Conservation (phyloP, 2,797 vertebrate genomes). For the Poecile montanus region DNA sequence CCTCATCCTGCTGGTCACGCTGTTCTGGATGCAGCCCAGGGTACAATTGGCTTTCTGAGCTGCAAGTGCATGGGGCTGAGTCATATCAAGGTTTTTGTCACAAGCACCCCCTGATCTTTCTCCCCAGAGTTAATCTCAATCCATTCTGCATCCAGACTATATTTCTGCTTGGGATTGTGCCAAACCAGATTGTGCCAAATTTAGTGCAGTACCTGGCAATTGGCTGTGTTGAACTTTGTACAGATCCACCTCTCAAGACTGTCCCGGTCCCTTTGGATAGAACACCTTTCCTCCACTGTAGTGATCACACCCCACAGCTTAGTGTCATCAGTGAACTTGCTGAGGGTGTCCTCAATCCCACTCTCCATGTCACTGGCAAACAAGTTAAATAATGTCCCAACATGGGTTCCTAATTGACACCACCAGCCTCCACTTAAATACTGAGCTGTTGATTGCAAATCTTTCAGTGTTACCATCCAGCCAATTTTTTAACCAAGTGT, state of each 20-base stretch:
- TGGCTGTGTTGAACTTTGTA: neutral
- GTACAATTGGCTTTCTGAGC: neutral
- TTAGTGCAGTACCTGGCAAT: too few relatives aligned
- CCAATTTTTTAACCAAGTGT: neutral
- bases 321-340: neutral
- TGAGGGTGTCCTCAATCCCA: neutral
- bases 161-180: neutral
- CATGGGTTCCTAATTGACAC: too few relatives aligned
- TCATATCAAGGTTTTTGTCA: neutral
- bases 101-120: neutral
- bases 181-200: rapidly evolving
- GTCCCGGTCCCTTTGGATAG: neutral
- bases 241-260: neutral
- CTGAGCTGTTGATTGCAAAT: neutral
- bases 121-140: neutral
- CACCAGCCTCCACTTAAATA: neutral
- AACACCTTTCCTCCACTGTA: neutral
- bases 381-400: neutral
- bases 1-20: neutral
- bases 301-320: neutral
- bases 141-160: neutral
- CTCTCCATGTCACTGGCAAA: neutral
- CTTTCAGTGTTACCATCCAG: too few relatives aligned
- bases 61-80: rapidly evolving
- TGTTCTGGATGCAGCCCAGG: neutral